phyloP scores from a whole-genome alignment of 2,113 vertebrate genomes.

The Erythrolamprus reginae region DNA sequence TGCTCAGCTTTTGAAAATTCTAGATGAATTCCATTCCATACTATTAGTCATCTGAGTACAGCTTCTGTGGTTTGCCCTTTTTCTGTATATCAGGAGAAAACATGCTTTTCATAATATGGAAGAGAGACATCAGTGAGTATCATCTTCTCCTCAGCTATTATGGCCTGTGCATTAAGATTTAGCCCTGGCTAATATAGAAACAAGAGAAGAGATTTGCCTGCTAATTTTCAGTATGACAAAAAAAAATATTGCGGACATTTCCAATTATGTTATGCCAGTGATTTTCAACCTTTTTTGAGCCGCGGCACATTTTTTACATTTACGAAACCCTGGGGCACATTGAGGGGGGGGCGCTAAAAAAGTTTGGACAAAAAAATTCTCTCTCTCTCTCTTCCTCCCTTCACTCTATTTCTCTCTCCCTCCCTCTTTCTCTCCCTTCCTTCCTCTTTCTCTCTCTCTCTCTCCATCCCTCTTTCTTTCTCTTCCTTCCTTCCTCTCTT shows the following conservation, averaged over 20 bases:
- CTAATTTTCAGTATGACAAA: neutral
- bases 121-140: neutral
- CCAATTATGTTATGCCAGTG: neutral
- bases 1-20: conserved; percentile 34
- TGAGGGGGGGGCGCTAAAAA: too few relatives aligned
- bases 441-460: too few relatives aligned
- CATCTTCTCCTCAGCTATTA: neutral
- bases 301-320: too few relatives aligned
- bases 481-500: too few relatives aligned
- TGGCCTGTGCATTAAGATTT: neutral
- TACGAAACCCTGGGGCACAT: too few relatives aligned
- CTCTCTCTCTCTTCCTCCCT: too few relatives aligned
- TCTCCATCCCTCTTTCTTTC: too few relatives aligned
- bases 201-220: neutral
- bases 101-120: neutral
- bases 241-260: neutral
- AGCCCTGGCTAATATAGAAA: neutral
- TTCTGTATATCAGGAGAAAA: neutral
- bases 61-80: neutral
- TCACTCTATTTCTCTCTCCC: too few relatives aligned
- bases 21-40: conserved; percentile 26
- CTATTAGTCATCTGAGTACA: neutral
- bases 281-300: too few relatives aligned
- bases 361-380: too few relatives aligned
- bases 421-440: too few relatives aligned